These are phyloP conservation scores for Mythimna pallens DNA, from an alignment of 2,888 invertebrate genomes.

Conservation along the genomic window DNA sequence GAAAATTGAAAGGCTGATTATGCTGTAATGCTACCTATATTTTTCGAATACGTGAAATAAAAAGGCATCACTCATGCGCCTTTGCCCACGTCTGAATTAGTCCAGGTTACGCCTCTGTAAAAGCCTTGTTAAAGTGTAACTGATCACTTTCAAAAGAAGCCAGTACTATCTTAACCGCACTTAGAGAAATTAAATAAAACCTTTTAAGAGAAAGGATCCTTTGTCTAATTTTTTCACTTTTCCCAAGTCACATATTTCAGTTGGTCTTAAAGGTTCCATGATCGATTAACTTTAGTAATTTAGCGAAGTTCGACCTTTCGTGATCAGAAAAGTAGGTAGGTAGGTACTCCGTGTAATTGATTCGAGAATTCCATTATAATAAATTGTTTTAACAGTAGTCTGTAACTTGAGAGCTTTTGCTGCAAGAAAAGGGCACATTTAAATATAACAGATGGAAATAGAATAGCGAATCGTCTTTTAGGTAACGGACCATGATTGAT, in stretches of 20 bases:
- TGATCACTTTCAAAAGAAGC: background rate
- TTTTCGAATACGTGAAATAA: too few relatives aligned
- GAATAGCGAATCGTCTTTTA: too few relatives aligned
- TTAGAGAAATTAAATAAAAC: conserved; percentile 25
- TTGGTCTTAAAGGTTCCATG: conserved; percentile 23
- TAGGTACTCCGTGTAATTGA: conserved; percentile 48
- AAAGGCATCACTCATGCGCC: too few relatives aligned
- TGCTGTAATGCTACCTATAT: too few relatives aligned
- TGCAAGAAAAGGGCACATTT: background rate
- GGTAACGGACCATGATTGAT: background rate
- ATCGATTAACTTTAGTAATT: conserved; percentile 57
- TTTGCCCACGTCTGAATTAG: too few relatives aligned
- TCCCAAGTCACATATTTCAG: conserved; percentile 43
- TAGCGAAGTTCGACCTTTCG: conserved; percentile 42
- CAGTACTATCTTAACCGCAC: background rate
- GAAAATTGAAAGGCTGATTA: too few relatives aligned
- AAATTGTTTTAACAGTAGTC: conserved; percentile 34
- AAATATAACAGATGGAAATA: background rate
- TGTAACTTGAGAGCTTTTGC: conserved; percentile 16
- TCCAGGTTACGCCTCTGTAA: background rate
- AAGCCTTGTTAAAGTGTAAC: background rate
- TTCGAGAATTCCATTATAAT: conserved; percentile 47
- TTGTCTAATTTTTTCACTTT: conserved; percentile 43
- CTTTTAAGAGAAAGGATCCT: background rate
- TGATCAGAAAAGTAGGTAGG: conserved; percentile 21